Percentiles rank a stretch among this genome's conserved stretches.
Conservation (phyloP, 2,888 invertebrate species). For the Pantelozetes paolii region DNA sequence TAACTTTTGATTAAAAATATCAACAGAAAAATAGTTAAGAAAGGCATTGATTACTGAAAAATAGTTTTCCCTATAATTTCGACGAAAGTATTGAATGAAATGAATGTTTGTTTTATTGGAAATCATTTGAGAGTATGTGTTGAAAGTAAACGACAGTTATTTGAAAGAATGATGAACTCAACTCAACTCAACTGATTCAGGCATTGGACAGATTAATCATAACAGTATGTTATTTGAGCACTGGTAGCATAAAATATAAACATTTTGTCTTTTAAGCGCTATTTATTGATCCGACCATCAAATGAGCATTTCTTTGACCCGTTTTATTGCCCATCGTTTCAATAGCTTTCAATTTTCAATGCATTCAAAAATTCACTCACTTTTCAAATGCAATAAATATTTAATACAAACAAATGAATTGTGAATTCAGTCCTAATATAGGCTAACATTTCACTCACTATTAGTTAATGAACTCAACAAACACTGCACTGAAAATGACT, state of each 20-base stretch:
- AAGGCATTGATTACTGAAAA: no score
- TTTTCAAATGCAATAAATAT: conserved; percentile 1
- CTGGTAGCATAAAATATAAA: conserved; percentile 5
- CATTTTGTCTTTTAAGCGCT: neutral
- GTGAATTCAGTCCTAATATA: no score
- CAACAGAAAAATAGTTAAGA: no score
- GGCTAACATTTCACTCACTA: no score
- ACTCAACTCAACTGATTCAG: neutral
- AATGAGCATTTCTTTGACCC: conserved; percentile 17
- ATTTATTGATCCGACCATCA: conserved; percentile 9
- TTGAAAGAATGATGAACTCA: conserved; percentile 3
- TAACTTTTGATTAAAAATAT: no score
- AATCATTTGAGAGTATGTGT: neutral
- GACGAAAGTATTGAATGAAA: neutral
- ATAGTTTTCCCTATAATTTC: no score
- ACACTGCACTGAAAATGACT: no score
- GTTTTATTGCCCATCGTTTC: neutral
- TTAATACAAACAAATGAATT: no score
- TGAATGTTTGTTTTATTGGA: neutral
- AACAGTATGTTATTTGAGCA: neutral
- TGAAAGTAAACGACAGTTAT: neutral
- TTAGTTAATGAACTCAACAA: no score
- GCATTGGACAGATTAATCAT: conserved; percentile 10
- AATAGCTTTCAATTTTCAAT: neutral
- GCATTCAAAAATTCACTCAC: neutral